Evolutionary conservation across 1,140 invertebrate genomes (phyloP).

Genomic region (Bombus pyrosoma): DNA sequence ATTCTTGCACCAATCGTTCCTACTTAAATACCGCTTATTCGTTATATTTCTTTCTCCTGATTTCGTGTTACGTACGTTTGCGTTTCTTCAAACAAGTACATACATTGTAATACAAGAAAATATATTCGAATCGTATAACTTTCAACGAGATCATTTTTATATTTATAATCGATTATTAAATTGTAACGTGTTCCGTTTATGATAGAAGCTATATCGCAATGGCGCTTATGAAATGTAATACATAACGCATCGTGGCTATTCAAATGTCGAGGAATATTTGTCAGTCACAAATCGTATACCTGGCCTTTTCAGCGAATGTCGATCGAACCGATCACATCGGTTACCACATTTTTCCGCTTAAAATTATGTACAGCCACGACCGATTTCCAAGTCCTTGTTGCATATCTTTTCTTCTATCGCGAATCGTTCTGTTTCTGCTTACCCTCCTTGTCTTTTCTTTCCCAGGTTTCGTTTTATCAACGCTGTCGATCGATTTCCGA

Average conservation of each 20-base stretch:
- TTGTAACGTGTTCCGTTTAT: too few species aligned
- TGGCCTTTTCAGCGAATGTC: constrained; percentile 6
- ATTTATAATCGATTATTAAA: neutral
- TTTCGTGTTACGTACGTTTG: too few species aligned
- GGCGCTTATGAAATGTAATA: constrained; percentile 8
- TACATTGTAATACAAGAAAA: fast-evolving
- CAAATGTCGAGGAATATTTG: constrained; percentile 6
- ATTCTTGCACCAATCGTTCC: neutral
- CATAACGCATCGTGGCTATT: neutral
- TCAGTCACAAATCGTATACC: neutral
- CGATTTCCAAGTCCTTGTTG: constrained; percentile 47
- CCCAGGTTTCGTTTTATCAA: constrained; percentile 20
- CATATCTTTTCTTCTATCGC: constrained; percentile 40
- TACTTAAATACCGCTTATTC: neutral
- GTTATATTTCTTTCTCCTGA: neutral
- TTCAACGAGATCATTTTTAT: too few species aligned
- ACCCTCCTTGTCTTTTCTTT: constrained; percentile 34
- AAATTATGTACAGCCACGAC: constrained; percentile 13
- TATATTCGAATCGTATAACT: neutral
- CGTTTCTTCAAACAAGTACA: too few species aligned
- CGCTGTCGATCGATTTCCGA: neutral
- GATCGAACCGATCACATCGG: constrained; percentile 20
- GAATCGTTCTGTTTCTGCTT: constrained; percentile 48
- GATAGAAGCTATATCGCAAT: neutral
- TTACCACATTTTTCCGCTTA: constrained; percentile 29